Conservation (phyloP, 2,113 vertebrate genomes). For the Nansenia antarctica region DNA sequence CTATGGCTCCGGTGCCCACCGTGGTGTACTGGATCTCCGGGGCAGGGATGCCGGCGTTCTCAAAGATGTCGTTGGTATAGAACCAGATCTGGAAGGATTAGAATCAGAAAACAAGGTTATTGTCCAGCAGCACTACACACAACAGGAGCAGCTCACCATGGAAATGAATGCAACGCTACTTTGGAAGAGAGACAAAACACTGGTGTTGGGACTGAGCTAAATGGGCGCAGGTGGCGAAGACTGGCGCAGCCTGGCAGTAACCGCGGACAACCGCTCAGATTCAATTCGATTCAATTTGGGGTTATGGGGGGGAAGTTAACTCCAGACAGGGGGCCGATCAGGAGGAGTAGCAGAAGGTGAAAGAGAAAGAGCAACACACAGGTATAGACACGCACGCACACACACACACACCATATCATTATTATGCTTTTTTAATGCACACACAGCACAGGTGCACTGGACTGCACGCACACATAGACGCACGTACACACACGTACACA, state of each 20-base stretch:
- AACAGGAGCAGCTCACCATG: not conserved
- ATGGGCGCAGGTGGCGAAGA: slow-evolving; percentile 45
- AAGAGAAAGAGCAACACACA: not conserved
- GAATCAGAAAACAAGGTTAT: slow-evolving; percentile 10
- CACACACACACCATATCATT: no score
- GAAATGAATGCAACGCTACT: not conserved
- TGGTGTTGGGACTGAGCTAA: slow-evolving; percentile 10
- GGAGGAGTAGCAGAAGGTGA: slow-evolving; percentile 53
- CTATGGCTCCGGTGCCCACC: slow-evolving; percentile 83
- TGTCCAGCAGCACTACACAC: not conserved
- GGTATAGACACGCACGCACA: not conserved
- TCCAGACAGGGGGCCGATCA: slow-evolving; percentile 52
- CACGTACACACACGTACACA: not conserved
- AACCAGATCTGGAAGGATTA: slow-evolving; percentile 86
- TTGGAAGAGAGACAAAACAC: slow-evolving; percentile 6
- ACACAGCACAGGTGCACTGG: no score
- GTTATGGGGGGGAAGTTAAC: slow-evolving; percentile 46
- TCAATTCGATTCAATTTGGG: slow-evolving; percentile 62
- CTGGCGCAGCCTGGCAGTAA: slow-evolving; percentile 37
- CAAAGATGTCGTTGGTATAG: slow-evolving; percentile 90
- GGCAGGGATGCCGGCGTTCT: slow-evolving; percentile 78
- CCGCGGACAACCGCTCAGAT: slow-evolving; percentile 53
- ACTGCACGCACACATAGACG: no score
- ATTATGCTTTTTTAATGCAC: no score
- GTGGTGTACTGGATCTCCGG: slow-evolving; percentile 86